These are phyloP conservation scores for Nothoprocta perdicaria DNA, from an alignment of 2,113 vertebrate genomes.

Conservation along the genomic window DNA sequence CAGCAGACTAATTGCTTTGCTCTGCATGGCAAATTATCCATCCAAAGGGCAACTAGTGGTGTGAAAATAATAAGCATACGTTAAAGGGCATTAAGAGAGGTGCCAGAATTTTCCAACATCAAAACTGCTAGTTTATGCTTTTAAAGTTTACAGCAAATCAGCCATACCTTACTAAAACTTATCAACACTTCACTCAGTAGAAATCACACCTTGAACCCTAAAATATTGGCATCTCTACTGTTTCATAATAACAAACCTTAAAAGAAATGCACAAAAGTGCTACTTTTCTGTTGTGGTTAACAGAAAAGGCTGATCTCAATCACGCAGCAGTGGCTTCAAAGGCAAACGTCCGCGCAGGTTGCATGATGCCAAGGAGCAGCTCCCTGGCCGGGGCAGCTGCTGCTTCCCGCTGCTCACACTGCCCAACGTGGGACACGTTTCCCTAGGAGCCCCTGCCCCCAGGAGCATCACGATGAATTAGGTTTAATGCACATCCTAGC, in stretches of 20 bases:
- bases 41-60: constrained; percentile 18
- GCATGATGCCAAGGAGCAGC: background rate
- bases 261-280: background rate
- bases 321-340: background rate
- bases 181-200: background rate
- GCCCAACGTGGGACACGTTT: background rate
- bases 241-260: background rate
- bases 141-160: background rate
- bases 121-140: background rate
- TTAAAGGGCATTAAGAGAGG: background rate
- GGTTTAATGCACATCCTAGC: background rate
- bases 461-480: background rate
- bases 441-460: background rate
- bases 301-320: background rate
- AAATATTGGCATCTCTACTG: background rate
- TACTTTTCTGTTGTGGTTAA: background rate
- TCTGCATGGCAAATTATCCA: background rate
- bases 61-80: background rate
- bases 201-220: constrained; percentile 5
- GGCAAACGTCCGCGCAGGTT: background rate
- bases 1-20: constrained; percentile 2
- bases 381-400: fast-evolving
- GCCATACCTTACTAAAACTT: background rate
- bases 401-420: background rate
- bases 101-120: background rate